Percentiles rank a stretch among this genome's conserved stretches.
Evolutionary conservation across 1,140 invertebrate genomes (phyloP).

Genomic region (Marisa cornuarietis): DNA sequence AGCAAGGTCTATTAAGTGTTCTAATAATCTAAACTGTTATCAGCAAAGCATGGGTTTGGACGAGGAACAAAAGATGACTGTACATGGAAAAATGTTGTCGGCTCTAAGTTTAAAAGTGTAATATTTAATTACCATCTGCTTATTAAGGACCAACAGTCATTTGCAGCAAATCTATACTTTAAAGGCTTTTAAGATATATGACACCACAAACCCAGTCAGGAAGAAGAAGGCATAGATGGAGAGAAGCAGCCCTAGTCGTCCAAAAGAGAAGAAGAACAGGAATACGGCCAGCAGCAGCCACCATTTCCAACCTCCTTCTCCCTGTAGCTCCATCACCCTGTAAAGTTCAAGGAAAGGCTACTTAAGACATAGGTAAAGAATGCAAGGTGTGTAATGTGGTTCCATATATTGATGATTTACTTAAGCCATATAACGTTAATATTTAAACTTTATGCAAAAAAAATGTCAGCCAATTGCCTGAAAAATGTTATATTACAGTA

Average conservation of each 20-base stretch:
- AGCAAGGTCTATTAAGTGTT: no score
- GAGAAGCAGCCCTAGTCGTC: slow-evolving; percentile 35
- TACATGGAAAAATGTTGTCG: not conserved
- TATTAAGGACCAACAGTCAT: not conserved
- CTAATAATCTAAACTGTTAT: no score
- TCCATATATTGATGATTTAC: not conserved
- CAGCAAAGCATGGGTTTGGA: no score
- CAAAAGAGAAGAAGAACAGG: slow-evolving; percentile 45
- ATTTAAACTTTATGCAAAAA: no score
- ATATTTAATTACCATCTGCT: not conserved
- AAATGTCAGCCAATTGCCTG: no score
- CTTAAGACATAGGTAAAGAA: not conserved
- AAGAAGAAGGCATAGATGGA: slow-evolving; percentile 36
- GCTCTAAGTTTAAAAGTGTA: not conserved
- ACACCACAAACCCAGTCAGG: slow-evolving; percentile 33
- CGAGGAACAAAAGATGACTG: not conserved
- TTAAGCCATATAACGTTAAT: no score
- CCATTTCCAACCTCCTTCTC: slow-evolving; percentile 31
- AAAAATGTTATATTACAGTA: no score
- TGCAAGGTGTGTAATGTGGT: not conserved
- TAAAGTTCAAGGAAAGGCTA: slow-evolving; percentile 11
- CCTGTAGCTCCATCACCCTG: slow-evolving; percentile 35
- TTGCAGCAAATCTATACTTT: not conserved
- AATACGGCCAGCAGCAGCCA: slow-evolving; percentile 41
- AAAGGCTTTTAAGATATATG: not conserved